These are phyloP conservation scores for Neodiprion lecontei DNA, from an alignment of 1,140 invertebrate species.

Conservation along the genomic window DNA sequence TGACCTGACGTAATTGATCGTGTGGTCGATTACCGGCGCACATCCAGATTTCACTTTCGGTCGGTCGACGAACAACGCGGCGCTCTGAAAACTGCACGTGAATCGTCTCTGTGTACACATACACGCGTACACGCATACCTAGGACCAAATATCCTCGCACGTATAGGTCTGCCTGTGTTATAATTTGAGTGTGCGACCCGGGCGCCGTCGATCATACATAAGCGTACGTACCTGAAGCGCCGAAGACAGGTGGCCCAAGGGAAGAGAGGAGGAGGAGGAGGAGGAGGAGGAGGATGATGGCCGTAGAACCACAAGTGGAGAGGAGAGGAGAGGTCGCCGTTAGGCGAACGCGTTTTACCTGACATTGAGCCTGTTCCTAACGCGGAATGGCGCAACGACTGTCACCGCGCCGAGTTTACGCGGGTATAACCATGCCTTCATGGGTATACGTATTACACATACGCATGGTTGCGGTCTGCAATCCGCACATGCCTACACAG, in stretches of 20 bases:
- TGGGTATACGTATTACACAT: no score
- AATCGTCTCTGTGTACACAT: no score
- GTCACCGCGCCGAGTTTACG: no score
- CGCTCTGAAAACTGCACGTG: not conserved
- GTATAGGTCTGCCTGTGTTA: no score
- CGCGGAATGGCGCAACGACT: not conserved
- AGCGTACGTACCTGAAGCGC: not conserved
- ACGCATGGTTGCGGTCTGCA: no score
- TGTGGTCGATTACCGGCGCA: not conserved
- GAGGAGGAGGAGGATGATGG: not conserved
- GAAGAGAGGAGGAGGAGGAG: not conserved
- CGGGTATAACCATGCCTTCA: no score
- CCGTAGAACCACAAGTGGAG: not conserved
- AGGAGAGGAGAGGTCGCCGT: not conserved
- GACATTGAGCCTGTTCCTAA: slow-evolving; percentile 1
- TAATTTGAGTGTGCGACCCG: not conserved
- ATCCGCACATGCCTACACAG: no score
- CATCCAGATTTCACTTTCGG: slow-evolving; percentile 2
- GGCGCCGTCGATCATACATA: no score
- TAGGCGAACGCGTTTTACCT: slow-evolving; percentile 3
- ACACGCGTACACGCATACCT: not conserved
- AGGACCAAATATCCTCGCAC: no score
- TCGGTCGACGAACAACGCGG: not conserved
- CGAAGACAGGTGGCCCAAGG: not conserved
- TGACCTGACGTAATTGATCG: slow-evolving; percentile 1